Percentiles rank a stretch among this genome's conserved stretches.
Conservation (phyloP, 2,797 vertebrate genomes). For the Pangasius mekongensis region DNA sequence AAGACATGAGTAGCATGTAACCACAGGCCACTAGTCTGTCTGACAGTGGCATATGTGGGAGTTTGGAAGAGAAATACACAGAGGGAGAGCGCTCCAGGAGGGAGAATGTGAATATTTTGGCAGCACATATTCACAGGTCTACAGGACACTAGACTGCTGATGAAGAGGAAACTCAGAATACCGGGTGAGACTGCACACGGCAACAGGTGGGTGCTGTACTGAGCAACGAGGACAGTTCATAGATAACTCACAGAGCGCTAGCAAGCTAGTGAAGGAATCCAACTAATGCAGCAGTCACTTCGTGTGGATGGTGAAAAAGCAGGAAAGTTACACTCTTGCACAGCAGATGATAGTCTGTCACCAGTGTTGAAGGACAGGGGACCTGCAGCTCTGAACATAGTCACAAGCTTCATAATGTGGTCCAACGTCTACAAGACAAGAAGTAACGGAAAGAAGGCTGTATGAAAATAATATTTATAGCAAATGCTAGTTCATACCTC, state of each 20-base stretch:
- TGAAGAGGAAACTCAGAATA: neutral
- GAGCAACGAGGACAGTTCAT: neutral
- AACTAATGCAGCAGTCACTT: neutral
- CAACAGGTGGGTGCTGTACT: too few species aligned
- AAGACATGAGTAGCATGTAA: neutral
- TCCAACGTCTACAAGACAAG: neutral
- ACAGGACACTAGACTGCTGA: too few species aligned
- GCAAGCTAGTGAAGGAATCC: neutral
- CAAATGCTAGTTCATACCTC: neutral
- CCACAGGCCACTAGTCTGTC: neutral
- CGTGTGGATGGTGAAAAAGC: neutral
- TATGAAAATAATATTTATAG: neutral
- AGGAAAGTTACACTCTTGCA: neutral
- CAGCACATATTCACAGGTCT: too few species aligned
- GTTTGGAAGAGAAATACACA: too few species aligned
- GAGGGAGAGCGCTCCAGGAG: too few species aligned
- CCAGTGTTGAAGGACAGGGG: neutral
- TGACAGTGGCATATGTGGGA: too few species aligned
- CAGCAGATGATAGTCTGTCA: neutral
- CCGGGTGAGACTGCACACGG: neutral
- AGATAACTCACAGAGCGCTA: neutral
- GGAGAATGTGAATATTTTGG: too few species aligned
- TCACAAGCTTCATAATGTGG: neutral
- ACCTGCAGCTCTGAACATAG: neutral
- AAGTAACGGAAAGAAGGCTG: neutral